Evolutionary conservation across 2,888 invertebrate species (phyloP).

Genomic region (Liopterus haemorrhoidalis): DNA sequence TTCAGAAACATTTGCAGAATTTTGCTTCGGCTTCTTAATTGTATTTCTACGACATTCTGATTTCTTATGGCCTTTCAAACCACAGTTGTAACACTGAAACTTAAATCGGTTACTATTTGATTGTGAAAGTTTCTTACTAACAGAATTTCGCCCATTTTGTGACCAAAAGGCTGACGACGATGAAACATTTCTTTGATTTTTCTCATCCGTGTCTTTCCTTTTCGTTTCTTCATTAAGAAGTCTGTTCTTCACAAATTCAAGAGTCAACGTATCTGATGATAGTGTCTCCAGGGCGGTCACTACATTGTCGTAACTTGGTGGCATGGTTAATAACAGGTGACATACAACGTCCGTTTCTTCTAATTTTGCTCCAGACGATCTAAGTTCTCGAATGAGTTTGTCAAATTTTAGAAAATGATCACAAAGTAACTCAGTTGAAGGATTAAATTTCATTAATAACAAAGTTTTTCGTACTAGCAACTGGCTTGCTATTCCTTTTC

Average conservation of each 20-base stretch:
- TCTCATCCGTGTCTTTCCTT: not conserved
- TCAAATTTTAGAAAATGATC: constrained; percentile 31
- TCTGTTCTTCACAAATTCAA: constrained; percentile 30
- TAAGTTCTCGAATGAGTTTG: constrained; percentile 29
- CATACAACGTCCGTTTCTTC: constrained; percentile 29
- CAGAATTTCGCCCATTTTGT: not conserved
- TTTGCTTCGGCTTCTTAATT: not conserved
- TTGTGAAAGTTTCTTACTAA: not conserved
- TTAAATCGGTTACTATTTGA: not conserved
- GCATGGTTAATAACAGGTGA: constrained; percentile 18
- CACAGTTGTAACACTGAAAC: not conserved
- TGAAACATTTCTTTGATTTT: not conserved
- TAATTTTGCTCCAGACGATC: constrained; percentile 28
- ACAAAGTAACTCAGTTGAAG: constrained; percentile 17
- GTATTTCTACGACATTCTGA: not conserved
- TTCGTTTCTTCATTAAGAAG: constrained; percentile 29
- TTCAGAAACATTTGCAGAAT: not conserved
- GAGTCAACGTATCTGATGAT: constrained; percentile 17
- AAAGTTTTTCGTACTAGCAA: constrained; percentile 29
- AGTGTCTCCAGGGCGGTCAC: constrained; percentile 31
- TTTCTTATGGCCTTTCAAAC: not conserved
- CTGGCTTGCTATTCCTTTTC: constrained; percentile 32
- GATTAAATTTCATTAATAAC: constrained; percentile 20
- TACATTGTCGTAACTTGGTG: constrained; percentile 27
- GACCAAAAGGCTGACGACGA: not conserved